A percentile compares a stretch with the other conserved stretches of the same genome.
Conservation (phyloP, 1,140 invertebrate species). For the Drosophila sucinea region DNA sequence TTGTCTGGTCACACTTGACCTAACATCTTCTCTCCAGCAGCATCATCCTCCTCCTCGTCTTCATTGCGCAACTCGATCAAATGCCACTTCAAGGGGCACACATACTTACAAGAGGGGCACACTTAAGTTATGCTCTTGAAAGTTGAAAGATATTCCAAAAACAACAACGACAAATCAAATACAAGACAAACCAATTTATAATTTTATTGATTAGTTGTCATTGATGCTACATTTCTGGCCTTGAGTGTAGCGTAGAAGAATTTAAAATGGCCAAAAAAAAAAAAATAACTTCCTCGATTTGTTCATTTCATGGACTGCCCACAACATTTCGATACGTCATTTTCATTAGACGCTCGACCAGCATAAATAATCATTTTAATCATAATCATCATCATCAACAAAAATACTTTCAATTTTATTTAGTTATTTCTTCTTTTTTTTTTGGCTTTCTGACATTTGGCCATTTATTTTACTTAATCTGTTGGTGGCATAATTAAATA, state of each 20-base stretch:
- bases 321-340: conserved; percentile 65
- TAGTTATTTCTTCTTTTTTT: conserved; percentile 28
- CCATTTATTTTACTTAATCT: conserved; percentile 63
- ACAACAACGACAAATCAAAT: neutral
- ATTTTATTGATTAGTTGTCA: conserved; percentile 72
- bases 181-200: conserved; percentile 33
- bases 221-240: conserved; percentile 58
- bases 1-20: conserved; percentile 63
- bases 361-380: conserved; percentile 24
- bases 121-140: conserved; percentile 34
- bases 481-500: conserved; percentile 55
- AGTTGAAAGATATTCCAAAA: conserved; percentile 26
- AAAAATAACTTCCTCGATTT: conserved; percentile 53
- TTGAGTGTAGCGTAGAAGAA: conserved; percentile 46
- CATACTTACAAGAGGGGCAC: conserved; percentile 26
- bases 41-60: conserved; percentile 7
- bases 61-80: conserved; percentile 54
- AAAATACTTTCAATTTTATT: conserved; percentile 43
- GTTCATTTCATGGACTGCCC: conserved; percentile 44
- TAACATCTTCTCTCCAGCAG: conserved; percentile 14
- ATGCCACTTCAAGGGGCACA: conserved; percentile 30
- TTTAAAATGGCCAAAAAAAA: conserved; percentile 34
- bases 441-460: conserved; percentile 57
- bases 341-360: conserved; percentile 23
- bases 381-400: conserved; percentile 22